Base-by-base conservation (phyloP, 1,140 invertebrate genomes). In the Drosophila kanapiae region DNA sequence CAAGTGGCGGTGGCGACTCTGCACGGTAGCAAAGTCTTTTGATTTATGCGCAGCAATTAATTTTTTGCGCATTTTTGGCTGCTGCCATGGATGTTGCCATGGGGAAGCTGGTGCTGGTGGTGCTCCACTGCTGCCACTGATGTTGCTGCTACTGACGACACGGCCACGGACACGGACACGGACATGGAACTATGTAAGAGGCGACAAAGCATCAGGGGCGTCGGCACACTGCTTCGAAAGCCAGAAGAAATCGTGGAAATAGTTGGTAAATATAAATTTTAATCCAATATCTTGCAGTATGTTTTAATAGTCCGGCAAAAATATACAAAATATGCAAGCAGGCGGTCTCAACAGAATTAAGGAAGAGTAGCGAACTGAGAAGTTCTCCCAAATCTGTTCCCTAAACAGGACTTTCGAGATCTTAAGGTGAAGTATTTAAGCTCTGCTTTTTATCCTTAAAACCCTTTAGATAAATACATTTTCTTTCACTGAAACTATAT, bases 1-100 rank as follows among this genome's bases (percentile, higher is more conserved):
- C 47, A 51, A 60, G 58, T 35, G 16, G 11, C 49, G 49, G 51
- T 37, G 70, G 60, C 68, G 67, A 68, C 80, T 64, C 31, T 40
- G 80, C 63, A 61, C 82, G 72, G 54, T 23, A 78, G 67, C 67
- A 91, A 86, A 91, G 80, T 83, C 87, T 91, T 91, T 91, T 91
- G 87, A 91, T 91, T 91, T 91, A 91, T 91, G 87, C 70, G 59
- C 80, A 80, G 83, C 87, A 91, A 91, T 91, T 91, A 91, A 91
- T 91, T 91, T 90, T 91, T 91, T 91, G 87, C 84, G 75, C 80
- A 91, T 87, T 87, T 88, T 68, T 65, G 56, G 70, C n/a, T 57
- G 43, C 58, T 75, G 65, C 65, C 70, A 56, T 67, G 63, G 63
- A 71, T 82, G 80, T 80, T 77, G 61, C 76, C 76, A 82, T 67